Base-by-base conservation (phyloP, 2,113 vertebrate genomes). In the Toxotes chatareus region DNA sequence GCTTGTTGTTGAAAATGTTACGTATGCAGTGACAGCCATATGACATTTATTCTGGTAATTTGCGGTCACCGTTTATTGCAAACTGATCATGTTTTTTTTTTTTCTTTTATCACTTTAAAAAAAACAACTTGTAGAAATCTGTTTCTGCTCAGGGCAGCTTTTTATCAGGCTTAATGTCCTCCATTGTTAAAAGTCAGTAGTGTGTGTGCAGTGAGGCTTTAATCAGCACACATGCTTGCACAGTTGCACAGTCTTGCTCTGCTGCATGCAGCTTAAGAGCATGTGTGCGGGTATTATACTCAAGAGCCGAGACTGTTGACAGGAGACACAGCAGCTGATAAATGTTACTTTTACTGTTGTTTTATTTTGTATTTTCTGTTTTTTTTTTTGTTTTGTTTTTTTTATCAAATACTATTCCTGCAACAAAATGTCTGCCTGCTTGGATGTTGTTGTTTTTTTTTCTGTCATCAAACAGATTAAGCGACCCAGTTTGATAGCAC, bases 381-480 rank as follows among this genome's bases (percentile, higher is more conserved):
- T 63, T 27, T 27, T 46, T 55, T 61, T 63, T 66, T 61, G n/a
- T 65, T 72, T 65, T 61, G 17, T 7, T 5, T 49, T 61, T 63
- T 66, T 61, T 34, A 75, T 78, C 56, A 9, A 14, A 16, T 5
- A 1, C 19, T 21, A 5, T 0, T n/a, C 31, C 36, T 69, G 17
- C 61, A 87, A 14, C 34, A 70, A 59, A 34, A 31, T 4, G 31
- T 44, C 2, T n/a, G 2, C 21, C 57, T 66, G 23, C 40, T 59
- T 73, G 1, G 47, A 17, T 75, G 10, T 13, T 36, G 4, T 36
- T 36, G 3, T 23, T 42, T 53, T 9, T 3, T 64, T 16, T 13
- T 70, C 19, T 42, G 32, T 40, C 27, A 21, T 64, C 34, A 46
- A 57, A 80, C 56, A 63, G 47, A 77, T 85, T 7, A 59, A 56